Percentiles rank a stretch among this genome's conserved stretches.
These are phyloP conservation scores for Alosa alosa DNA, from an alignment of 2,113 vertebrate genomes.

Conservation along the genomic window DNA sequence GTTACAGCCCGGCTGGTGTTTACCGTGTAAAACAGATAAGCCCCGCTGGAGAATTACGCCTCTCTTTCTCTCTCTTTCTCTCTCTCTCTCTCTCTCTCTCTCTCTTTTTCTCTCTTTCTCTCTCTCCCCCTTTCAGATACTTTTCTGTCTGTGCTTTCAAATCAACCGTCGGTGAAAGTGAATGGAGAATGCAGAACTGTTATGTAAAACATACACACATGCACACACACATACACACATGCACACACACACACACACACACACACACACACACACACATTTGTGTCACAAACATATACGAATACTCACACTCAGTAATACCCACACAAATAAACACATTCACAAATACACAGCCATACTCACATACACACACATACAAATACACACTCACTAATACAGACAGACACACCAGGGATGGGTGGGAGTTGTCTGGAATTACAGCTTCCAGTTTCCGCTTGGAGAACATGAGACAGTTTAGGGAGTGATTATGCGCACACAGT, in stretches of 20 bases:
- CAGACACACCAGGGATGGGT: slow-evolving; percentile 30
- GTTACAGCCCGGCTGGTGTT: slow-evolving; percentile 57
- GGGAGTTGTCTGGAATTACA: slow-evolving; percentile 49
- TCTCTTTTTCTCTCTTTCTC: slow-evolving; percentile 1
- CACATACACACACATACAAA: neutral
- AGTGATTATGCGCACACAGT: slow-evolving; percentile 62
- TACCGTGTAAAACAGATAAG: slow-evolving; percentile 49
- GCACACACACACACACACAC: neutral
- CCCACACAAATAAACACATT: neutral
- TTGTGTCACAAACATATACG: slow-evolving; percentile 20
- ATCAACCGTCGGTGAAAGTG: slow-evolving; percentile 39
- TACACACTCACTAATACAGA: neutral
- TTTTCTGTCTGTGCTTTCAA: slow-evolving; percentile 43
- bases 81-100: neutral
- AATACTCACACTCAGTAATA: neutral
- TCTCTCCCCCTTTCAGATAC: neutral
- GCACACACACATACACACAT: neutral
- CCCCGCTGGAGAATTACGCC: slow-evolving; percentile 32
- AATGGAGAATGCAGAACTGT: slow-evolving; percentile 49
- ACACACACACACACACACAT: slow-evolving; percentile 24
- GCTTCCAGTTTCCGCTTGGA: slow-evolving; percentile 50
- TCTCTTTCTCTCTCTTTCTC: neutral
- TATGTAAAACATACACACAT: slow-evolving; percentile 48
- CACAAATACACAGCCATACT: neutral
- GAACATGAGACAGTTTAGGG: slow-evolving; percentile 55